These are phyloP conservation scores for Pyrrhia umbra DNA, from an alignment of 2,888 invertebrate species.

Conservation along the genomic window DNA sequence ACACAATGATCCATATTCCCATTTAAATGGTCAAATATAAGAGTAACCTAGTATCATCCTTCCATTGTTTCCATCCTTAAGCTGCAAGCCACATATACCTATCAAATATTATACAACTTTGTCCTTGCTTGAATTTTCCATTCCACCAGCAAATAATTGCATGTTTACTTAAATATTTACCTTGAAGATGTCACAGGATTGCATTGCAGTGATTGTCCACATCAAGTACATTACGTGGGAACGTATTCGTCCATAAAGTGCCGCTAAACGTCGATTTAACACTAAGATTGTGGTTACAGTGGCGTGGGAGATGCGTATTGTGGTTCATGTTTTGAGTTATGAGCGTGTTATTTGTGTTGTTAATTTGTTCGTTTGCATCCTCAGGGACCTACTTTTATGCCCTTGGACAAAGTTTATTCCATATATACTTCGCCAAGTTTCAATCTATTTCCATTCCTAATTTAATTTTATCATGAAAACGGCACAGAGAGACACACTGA, in stretches of 20 bases:
- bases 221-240: slow-evolving; percentile 58
- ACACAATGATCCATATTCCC: no score
- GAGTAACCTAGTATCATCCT: no score
- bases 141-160: background rate
- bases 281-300: slow-evolving; percentile 55
- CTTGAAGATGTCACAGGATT: slow-evolving; percentile 56
- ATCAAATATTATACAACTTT: background rate
- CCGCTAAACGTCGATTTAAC: slow-evolving; percentile 62
- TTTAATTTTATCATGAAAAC: no score
- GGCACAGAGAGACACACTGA: no score
- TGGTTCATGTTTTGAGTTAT: slow-evolving; percentile 8
- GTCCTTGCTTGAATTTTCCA: background rate
- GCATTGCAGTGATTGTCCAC: slow-evolving; percentile 48
- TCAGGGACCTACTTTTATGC: no score
- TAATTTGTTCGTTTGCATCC: background rate
- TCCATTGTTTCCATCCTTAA: no score
- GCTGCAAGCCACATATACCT: background rate
- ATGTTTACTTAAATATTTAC: slow-evolving; percentile 19
- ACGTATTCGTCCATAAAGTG: slow-evolving; percentile 46
- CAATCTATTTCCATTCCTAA: no score
- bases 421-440: no score
- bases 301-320: slow-evolving; percentile 61
- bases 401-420: no score
- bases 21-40: no score
- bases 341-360: background rate